phyloP scores from a whole-genome alignment of 2,113 vertebrate species.

The Chelonoidis abingdonii region DNA sequence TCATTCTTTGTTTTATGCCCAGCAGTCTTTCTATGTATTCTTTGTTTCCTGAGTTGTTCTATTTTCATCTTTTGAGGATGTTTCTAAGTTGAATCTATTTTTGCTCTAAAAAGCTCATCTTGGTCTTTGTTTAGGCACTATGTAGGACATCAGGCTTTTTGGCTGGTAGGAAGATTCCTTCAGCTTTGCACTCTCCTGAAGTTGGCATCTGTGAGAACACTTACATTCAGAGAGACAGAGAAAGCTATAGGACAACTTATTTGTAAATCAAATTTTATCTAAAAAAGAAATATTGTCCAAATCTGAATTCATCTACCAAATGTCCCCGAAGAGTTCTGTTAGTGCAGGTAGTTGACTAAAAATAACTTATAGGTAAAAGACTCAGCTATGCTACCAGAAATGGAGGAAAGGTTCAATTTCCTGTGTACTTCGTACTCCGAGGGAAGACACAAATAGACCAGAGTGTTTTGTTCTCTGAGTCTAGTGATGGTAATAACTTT shows the following conservation, averaged over 20 bases:
- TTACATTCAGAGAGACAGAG: background rate
- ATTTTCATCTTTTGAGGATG: accelerated
- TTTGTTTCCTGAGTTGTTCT: background rate
- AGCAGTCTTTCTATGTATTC: background rate
- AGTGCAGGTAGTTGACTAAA: background rate
- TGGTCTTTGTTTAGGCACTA: background rate
- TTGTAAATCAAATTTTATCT: background rate
- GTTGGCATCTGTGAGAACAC: background rate
- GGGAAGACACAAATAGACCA: background rate
- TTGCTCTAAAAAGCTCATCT: background rate
- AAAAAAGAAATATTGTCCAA: background rate
- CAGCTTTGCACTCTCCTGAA: background rate
- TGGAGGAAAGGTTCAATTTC: background rate
- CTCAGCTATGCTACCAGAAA: background rate
- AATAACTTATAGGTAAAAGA: background rate
- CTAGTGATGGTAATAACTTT: background rate
- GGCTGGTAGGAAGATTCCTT: background rate
- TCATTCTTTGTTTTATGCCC: slow-evolving; percentile 1
- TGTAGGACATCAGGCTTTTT: background rate
- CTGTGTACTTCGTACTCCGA: background rate
- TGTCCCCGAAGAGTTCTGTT: background rate
- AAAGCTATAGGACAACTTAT: background rate
- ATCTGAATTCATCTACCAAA: background rate
- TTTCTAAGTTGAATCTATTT: background rate
- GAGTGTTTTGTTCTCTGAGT: background rate